Evolutionary conservation across 2,797 vertebrate species (phyloP).

Genomic region (Amblyraja radiata): DNA sequence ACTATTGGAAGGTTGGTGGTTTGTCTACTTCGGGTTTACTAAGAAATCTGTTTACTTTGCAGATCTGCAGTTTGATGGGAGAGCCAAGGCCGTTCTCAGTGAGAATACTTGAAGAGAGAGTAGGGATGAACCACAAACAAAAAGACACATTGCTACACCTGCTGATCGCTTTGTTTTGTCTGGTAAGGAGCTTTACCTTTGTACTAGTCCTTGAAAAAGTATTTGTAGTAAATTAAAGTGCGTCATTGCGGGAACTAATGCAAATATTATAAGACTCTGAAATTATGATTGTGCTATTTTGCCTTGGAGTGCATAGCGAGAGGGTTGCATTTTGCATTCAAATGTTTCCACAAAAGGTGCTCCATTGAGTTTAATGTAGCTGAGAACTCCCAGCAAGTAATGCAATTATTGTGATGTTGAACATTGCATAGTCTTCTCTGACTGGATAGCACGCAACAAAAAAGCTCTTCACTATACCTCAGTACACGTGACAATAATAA

Average conservation of each 20-base stretch:
- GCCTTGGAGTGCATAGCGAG: too few species aligned
- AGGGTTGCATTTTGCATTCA: background rate
- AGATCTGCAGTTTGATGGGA: background rate
- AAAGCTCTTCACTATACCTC: too few species aligned
- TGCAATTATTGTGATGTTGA: too few species aligned
- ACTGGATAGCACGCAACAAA: too few species aligned
- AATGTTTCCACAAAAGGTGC: background rate
- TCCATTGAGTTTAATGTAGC: background rate
- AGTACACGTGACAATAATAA: too few species aligned
- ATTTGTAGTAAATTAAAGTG: background rate
- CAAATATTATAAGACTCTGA: background rate
- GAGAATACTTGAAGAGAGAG: background rate
- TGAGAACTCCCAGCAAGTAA: background rate
- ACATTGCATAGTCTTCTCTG: too few species aligned
- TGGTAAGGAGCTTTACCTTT: slow-evolving; percentile 30
- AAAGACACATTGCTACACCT: slow-evolving; percentile 16
- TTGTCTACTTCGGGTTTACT: background rate
- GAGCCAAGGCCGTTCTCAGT: background rate
- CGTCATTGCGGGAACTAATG: background rate
- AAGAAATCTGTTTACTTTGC: background rate
- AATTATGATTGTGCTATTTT: background rate
- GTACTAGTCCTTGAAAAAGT: slow-evolving; percentile 17
- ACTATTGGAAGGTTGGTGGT: background rate
- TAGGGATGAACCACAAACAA: slow-evolving; percentile 11
- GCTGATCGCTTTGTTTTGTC: slow-evolving; percentile 30